phyloP scores from a whole-genome alignment of 2,888 invertebrate genomes.

The Drosophila mercatorum region DNA sequence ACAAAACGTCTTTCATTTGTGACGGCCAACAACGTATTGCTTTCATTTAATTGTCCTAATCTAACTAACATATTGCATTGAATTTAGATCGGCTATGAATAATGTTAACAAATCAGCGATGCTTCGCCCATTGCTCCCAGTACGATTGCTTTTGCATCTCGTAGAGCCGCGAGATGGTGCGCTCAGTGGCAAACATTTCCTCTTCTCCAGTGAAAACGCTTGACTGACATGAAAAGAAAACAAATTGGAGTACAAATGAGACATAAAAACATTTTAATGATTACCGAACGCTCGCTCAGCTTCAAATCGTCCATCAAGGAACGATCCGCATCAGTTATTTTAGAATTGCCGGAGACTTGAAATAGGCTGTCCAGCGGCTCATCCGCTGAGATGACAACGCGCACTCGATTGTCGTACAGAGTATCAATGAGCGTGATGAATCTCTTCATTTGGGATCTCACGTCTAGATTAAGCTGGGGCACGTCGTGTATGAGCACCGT shows the following conservation, averaged over 20 bases:
- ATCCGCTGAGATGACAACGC: slow-evolving; percentile 94
- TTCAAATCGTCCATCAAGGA: slow-evolving; percentile 98
- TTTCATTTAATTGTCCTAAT: slow-evolving; percentile 40
- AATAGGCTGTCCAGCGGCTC: slow-evolving; percentile 92
- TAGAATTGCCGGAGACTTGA: slow-evolving; percentile 69
- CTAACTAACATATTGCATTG: slow-evolving; percentile 45
- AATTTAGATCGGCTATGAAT: slow-evolving; percentile 3
- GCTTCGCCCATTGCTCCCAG: slow-evolving; percentile 92
- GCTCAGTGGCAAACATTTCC: slow-evolving; percentile 98
- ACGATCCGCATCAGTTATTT: slow-evolving; percentile 91
- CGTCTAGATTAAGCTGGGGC: slow-evolving; percentile 91
- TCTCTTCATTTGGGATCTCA: slow-evolving; percentile 94
- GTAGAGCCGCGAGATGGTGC: slow-evolving; percentile 95
- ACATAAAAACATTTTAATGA: slow-evolving; percentile 59
- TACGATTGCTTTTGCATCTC: slow-evolving; percentile 99
- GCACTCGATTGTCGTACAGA: slow-evolving; percentile 96
- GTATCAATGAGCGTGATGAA: slow-evolving; percentile 99
- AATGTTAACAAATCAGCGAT: slow-evolving; percentile 67
- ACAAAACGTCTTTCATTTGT: slow-evolving; percentile 22
- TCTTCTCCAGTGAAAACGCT: slow-evolving; percentile 99
- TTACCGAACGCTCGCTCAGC: slow-evolving; percentile 90
- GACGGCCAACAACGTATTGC: slow-evolving; percentile 20
- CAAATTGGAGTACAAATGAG: accelerated
- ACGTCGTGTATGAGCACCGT: slow-evolving; percentile 96
- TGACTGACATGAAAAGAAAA: slow-evolving; percentile 86